Evolutionary conservation across 2,888 invertebrate species (phyloP).

Genomic region (Pyrocoelia pectoralis): DNA sequence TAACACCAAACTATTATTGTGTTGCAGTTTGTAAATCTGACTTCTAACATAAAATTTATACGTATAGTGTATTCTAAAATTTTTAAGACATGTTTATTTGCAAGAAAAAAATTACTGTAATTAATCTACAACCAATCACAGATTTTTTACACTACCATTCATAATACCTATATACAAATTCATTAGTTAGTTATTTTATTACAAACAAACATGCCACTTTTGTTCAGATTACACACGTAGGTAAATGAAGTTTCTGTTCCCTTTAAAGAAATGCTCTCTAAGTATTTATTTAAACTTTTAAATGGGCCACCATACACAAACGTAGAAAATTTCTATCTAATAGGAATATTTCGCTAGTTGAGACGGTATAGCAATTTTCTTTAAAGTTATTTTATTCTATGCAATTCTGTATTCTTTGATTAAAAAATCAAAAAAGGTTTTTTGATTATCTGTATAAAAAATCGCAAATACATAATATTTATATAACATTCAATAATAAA

Average conservation of each 20-base stretch:
- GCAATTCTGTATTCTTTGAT: background rate
- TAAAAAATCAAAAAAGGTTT: background rate
- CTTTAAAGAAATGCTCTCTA: background rate
- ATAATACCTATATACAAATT: constrained; percentile 27
- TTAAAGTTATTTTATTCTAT: constrained; percentile 4
- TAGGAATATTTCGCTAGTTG: constrained; percentile 14
- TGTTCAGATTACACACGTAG: constrained; percentile 19
- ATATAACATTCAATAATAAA: too few relatives aligned
- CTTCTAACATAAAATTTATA: constrained; percentile 23
- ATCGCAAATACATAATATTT: constrained; percentile 15
- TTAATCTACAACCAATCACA: constrained; percentile 36
- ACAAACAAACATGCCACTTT: constrained; percentile 28
- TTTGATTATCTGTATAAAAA: constrained; percentile 1
- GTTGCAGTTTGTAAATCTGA: background rate
- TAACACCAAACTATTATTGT: constrained; percentile 13
- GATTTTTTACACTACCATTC: constrained; percentile 25
- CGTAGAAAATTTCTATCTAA: constrained; percentile 11
- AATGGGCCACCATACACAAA: constrained; percentile 12
- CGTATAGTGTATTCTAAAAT: constrained; percentile 32
- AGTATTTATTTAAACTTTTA: background rate
- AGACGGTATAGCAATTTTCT: constrained; percentile 2
- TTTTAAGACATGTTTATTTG: constrained; percentile 30
- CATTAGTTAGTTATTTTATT: constrained; percentile 25
- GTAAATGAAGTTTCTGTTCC: constrained; percentile 10
- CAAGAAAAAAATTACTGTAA: constrained; percentile 30